A percentile compares a stretch with the other conserved stretches of the same genome.
Conservation (phyloP, 2,888 invertebrate genomes). For the Timema podura region DNA sequence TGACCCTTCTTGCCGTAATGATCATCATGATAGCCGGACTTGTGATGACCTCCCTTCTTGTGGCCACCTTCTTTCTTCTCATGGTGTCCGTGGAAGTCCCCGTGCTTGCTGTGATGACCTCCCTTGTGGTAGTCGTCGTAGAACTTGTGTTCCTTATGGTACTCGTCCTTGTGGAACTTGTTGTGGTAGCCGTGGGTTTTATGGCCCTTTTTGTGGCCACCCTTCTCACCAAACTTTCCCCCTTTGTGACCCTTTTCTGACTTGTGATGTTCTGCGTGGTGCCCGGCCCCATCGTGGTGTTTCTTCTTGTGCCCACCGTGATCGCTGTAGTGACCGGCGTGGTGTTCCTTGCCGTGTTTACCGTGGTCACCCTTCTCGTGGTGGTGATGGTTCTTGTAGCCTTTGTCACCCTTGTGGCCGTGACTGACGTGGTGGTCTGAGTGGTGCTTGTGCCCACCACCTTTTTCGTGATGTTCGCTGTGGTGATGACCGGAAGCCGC, state of each 20-base stretch:
- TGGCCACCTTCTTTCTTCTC: slow-evolving; percentile 71
- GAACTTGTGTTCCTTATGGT: slow-evolving; percentile 75
- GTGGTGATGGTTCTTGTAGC: slow-evolving; percentile 70
- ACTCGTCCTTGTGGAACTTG: slow-evolving; percentile 77
- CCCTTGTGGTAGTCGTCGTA: slow-evolving; percentile 84
- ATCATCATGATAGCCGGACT: slow-evolving; percentile 73
- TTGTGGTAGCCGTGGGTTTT: slow-evolving; percentile 76
- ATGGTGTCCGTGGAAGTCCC: slow-evolving; percentile 73
- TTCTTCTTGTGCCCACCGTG: slow-evolving; percentile 59
- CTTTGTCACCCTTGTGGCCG: slow-evolving; percentile 74
- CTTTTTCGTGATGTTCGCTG: slow-evolving; percentile 74
- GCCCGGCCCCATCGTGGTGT: slow-evolving; percentile 62
- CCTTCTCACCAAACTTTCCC: slow-evolving; percentile 67
- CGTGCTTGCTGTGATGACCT: slow-evolving; percentile 70
- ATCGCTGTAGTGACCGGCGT: slow-evolving; percentile 59
- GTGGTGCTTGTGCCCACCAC: slow-evolving; percentile 40
- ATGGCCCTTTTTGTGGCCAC: slow-evolving; percentile 72
- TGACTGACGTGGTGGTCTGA: slow-evolving; percentile 44
- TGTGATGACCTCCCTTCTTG: slow-evolving; percentile 76
- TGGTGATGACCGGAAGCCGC: slow-evolving; percentile 44
- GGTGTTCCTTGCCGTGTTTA: slow-evolving; percentile 66
- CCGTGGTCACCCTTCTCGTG: slow-evolving; percentile 77
- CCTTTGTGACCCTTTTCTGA: slow-evolving; percentile 64
- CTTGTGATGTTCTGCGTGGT: slow-evolving; percentile 60
- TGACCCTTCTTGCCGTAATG: slow-evolving; percentile 78